phyloP scores from a whole-genome alignment of 2,113 vertebrate genomes.

The Platysteira castanea region DNA sequence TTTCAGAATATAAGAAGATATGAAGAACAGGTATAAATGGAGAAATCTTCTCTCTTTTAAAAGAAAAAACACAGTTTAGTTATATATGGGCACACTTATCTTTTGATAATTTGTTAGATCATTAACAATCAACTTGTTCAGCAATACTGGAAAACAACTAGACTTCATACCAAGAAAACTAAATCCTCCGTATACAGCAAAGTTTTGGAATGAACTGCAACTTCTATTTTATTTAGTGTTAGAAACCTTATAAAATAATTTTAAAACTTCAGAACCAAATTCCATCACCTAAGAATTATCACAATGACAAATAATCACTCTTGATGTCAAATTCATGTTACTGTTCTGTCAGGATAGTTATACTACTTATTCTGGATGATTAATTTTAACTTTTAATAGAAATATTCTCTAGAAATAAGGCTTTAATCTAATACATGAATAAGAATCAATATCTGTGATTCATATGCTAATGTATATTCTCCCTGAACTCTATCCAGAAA shows the following conservation, averaged over 20 bases:
- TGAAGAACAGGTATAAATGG: neutral
- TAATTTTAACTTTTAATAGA: neutral
- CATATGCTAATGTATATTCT: neutral
- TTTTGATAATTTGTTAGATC: neutral
- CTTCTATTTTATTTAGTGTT: neutral
- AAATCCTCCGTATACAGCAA: neutral
- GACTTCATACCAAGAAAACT: neutral
- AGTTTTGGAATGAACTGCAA: neutral
- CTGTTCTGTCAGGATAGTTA: neutral
- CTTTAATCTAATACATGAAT: neutral
- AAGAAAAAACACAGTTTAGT: neutral
- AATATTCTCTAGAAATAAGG: neutral
- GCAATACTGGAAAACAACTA: neutral
- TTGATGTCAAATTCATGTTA: neutral
- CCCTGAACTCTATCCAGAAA: neutral
- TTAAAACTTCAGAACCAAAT: neutral
- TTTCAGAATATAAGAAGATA: neutral
- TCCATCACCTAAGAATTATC: neutral
- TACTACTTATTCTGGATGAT: neutral
- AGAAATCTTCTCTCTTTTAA: neutral
- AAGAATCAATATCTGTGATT: neutral
- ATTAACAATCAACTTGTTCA: neutral
- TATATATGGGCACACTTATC: neutral
- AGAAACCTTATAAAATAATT: neutral
- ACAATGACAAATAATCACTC: neutral